Evolutionary conservation across 2,113 vertebrate species (phyloP).

Genomic region (Tragelaphus buxtoni): DNA sequence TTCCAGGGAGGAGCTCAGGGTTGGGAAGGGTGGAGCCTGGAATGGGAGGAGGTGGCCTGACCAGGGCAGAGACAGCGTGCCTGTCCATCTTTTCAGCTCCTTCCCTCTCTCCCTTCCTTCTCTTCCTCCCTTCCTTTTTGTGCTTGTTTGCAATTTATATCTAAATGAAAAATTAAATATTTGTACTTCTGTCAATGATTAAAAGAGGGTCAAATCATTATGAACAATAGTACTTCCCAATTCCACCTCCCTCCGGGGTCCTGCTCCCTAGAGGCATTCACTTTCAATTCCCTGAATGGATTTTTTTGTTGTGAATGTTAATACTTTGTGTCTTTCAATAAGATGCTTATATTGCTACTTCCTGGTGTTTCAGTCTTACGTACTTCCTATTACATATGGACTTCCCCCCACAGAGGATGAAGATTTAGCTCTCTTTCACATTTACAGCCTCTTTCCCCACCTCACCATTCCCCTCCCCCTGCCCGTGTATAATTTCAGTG

Average conservation of each 20-base stretch:
- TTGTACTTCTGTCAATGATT: not conserved
- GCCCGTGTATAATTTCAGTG: not conserved
- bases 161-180: not conserved
- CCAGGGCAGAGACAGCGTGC: fast-evolving
- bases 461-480: not conserved
- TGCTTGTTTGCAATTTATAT: not conserved
- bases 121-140: not conserved
- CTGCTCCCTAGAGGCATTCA: not conserved
- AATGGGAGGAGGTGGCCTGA: not conserved
- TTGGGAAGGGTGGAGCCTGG: not conserved
- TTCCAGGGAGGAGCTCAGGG: not conserved
- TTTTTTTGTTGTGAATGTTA: not conserved
- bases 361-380: not conserved
- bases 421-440: not conserved
- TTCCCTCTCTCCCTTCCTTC: not conserved
- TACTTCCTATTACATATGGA: not conserved
- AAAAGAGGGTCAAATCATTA: not conserved
- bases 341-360: not conserved
- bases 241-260: not conserved
- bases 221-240: not conserved
- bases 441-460: not conserved
- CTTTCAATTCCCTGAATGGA: not conserved
- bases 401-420: not conserved
- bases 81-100: not conserved
- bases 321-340: not conserved